Evolutionary conservation across 2,797 vertebrate species (phyloP).

Genomic region (Argya squamiceps): DNA sequence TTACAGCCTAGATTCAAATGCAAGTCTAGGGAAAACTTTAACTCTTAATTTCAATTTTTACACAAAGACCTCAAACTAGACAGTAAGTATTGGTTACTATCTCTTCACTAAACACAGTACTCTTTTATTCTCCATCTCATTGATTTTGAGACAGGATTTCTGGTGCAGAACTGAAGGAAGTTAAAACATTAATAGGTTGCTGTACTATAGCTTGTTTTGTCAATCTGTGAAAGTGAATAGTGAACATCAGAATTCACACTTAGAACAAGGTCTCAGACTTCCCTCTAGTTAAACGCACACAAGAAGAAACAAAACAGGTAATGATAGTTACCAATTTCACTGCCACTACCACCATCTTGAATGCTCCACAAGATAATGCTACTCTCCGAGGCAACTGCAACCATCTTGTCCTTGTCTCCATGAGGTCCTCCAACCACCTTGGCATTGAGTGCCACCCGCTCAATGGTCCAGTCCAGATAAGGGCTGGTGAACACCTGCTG

Average conservation of each 20-base stretch:
- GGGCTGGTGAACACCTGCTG: constrained; percentile 97
- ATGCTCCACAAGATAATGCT: constrained; percentile 98
- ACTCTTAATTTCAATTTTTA: not conserved
- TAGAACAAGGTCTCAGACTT: not conserved
- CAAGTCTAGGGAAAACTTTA: not conserved
- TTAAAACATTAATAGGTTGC: not conserved
- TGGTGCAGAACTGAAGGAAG: not conserved
- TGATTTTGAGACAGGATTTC: not conserved
- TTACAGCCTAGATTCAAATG: not conserved
- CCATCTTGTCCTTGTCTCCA: constrained; percentile 99
- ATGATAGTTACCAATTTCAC: constrained; percentile 87
- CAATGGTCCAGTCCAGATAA: constrained; percentile 92
- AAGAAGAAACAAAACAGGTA: not conserved
- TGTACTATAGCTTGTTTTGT: not conserved
- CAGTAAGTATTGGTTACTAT: not conserved
- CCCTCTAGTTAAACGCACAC: not conserved
- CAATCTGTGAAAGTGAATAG: not conserved
- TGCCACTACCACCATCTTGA: constrained; percentile 93
- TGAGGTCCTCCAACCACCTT: constrained; percentile 97
- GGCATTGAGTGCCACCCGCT: constrained; percentile 93
- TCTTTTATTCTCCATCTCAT: not conserved
- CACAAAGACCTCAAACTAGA: not conserved
- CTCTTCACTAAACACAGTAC: not conserved
- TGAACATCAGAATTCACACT: not conserved
- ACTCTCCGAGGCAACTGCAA: constrained; percentile 92